Base-by-base conservation (phyloP, 1,140 invertebrate genomes). In the Bombus sibiricus region DNA sequence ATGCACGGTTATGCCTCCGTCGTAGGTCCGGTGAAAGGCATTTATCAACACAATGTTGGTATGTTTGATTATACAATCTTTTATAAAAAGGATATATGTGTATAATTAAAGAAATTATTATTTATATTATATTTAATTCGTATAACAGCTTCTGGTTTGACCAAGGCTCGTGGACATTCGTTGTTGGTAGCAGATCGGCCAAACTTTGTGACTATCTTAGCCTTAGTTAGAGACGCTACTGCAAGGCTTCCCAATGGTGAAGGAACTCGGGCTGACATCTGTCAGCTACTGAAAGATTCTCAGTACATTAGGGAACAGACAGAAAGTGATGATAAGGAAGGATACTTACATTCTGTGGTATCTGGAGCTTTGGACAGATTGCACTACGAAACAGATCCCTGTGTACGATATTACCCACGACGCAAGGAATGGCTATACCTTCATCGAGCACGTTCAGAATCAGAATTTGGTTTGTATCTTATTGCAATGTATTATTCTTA, bases 231-330 rank as follows among this genome's bases (percentile, higher is more conserved):
- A 66, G 98, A 99, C 96, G 98, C 98, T 8, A 98, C 98, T 0
- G 98, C 99, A 1, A 95, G 99, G 69, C 95, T 99, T 82, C 98
- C 99, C 1, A 99, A 98, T 94, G 98, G 98, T 1, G 98, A 99
- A 95, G 98, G 99, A 39, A 99, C 98, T 1, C 95, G 98, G 43
- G 97, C 97, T 9, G 98, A 99, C 91, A 98, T 99, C 88, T 98
- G 97, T 94, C 97, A 98, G 90, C 94, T 98, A 68, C 92, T 98
- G 10, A 97, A 97, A 92, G 97, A 98, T 92, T 98, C 98, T 0
- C 98, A 98, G 91, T 99, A 98, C 90, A 96, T 99, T 47, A 96
- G 96, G 59, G 97, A 97, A 71, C 97, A 97, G 53, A 96, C 97
- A 62, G 97, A 98, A 85, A 97, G 95, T 83, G 94, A 95, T 88